A percentile compares a stretch with the other conserved stretches of the same genome.
Conservation (phyloP, 2,888 invertebrate genomes). For the Rhagonycha lutea region DNA sequence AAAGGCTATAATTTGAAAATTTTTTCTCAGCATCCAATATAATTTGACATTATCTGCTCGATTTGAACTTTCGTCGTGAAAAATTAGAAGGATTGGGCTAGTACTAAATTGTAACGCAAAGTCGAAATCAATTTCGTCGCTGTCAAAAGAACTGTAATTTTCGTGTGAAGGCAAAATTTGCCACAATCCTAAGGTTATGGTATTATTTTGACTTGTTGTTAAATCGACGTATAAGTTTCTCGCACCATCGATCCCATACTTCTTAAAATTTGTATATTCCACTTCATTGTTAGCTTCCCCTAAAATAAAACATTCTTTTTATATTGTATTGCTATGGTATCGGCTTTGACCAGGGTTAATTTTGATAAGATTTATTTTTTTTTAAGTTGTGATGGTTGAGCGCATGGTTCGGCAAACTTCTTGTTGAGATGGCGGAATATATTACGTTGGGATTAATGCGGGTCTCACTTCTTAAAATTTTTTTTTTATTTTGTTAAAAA, state of each 20-base stretch:
- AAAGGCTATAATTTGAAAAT: conserved; percentile 78
- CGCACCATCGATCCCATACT: conserved; percentile 62
- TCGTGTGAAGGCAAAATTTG: conserved; percentile 72
- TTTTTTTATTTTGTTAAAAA: no score
- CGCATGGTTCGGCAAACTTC: no score
- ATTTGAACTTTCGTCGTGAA: conserved; percentile 76
- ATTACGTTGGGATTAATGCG: no score
- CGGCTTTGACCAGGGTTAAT: no score
- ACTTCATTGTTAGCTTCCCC: not conserved
- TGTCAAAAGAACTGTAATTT: conserved; percentile 39
- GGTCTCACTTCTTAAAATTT: no score
- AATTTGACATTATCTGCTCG: conserved; percentile 72
- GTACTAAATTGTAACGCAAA: conserved; percentile 55
- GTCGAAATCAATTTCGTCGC: conserved; percentile 34
- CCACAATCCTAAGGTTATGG: conserved; percentile 65
- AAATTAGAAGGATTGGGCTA: conserved; percentile 65
- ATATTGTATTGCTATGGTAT: no score
- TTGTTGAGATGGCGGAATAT: no score
- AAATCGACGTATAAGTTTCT: conserved; percentile 69
- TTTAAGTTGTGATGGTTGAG: no score
- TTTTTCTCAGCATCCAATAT: conserved; percentile 69
- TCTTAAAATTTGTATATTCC: conserved; percentile 8
- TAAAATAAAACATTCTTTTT: not conserved
- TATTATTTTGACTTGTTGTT: conserved; percentile 52
- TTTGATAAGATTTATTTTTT: no score